These are phyloP conservation scores for Crotalus horridus DNA, from an alignment of 2,113 vertebrate species.

Conservation along the genomic window DNA sequence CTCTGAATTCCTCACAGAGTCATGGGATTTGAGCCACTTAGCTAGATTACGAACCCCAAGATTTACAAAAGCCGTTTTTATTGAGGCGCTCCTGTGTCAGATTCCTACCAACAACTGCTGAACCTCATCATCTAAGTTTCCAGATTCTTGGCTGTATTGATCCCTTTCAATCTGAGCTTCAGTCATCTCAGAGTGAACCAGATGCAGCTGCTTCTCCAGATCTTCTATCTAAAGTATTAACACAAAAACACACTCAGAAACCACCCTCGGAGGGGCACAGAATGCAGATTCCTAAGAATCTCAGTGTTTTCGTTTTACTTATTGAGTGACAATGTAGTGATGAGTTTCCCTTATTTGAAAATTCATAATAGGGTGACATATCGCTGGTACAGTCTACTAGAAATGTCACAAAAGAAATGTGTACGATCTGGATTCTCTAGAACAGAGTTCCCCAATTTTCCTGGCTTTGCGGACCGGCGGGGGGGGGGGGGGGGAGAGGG, in stretches of 20 bases:
- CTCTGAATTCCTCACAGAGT: not conserved
- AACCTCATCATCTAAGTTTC: slow-evolving; percentile 59
- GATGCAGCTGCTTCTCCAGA: slow-evolving; percentile 69
- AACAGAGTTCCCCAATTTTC: too few relatives aligned
- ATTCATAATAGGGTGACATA: too few relatives aligned
- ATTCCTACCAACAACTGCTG: slow-evolving; percentile 69
- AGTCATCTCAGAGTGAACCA: slow-evolving; percentile 56
- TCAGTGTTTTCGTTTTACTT: not conserved
- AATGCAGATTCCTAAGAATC: not conserved
- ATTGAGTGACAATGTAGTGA: too few relatives aligned
- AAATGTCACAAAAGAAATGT: too few relatives aligned
- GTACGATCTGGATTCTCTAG: too few relatives aligned
- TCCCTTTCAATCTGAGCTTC: slow-evolving; percentile 64
- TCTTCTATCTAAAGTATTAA: slow-evolving; percentile 64
- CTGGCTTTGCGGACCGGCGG: too few relatives aligned
- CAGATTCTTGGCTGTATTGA: slow-evolving; percentile 57
- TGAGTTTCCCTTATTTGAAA: too few relatives aligned
- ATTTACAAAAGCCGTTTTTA: not conserved
- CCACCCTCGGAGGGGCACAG: not conserved
- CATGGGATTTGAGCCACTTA: not conserved
- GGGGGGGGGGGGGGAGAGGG: too few relatives aligned
- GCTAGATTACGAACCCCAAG: not conserved
- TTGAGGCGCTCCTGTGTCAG: not conserved
- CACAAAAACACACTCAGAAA: not conserved
- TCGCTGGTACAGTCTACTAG: too few relatives aligned